A percentile compares a stretch with the other conserved stretches of the same genome.
Evolutionary conservation across 2,797 vertebrate genomes (phyloP).

Genomic region (Varecia variegata): DNA sequence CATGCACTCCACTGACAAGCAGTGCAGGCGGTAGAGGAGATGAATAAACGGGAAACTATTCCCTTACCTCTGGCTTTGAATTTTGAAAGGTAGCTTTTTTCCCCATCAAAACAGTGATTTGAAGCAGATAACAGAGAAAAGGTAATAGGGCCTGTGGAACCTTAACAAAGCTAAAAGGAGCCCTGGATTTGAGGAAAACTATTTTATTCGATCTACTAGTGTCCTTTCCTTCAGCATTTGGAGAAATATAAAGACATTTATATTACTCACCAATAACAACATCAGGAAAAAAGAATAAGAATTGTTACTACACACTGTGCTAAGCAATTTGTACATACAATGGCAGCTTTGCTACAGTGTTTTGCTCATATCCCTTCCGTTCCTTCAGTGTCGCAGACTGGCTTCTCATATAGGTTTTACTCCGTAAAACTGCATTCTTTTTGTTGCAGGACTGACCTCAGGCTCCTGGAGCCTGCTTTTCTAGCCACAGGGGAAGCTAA

Average conservation of each 20-base stretch:
- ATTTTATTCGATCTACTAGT: background rate
- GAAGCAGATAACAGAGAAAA: background rate
- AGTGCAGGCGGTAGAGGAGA: background rate
- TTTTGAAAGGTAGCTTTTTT: constrained; percentile 12
- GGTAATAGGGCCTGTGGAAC: background rate
- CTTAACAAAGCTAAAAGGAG: background rate
- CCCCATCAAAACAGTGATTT: background rate
- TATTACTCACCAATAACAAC: background rate
- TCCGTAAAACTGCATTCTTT: background rate
- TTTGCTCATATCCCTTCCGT: background rate
- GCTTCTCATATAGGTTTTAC: background rate
- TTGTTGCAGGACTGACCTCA: background rate
- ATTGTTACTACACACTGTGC: background rate
- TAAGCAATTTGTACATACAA: background rate
- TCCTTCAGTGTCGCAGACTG: background rate
- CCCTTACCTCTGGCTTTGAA: background rate
- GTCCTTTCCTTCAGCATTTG: background rate
- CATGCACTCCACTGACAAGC: background rate
- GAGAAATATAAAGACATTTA: background rate
- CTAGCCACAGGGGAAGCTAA: accelerated
- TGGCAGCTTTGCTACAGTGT: background rate
- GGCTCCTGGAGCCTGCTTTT: background rate
- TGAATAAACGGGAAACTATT: background rate
- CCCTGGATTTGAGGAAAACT: background rate
- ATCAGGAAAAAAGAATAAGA: background rate